phyloP scores from a whole-genome alignment of 1,140 invertebrate species.

The Planococcus citri region DNA sequence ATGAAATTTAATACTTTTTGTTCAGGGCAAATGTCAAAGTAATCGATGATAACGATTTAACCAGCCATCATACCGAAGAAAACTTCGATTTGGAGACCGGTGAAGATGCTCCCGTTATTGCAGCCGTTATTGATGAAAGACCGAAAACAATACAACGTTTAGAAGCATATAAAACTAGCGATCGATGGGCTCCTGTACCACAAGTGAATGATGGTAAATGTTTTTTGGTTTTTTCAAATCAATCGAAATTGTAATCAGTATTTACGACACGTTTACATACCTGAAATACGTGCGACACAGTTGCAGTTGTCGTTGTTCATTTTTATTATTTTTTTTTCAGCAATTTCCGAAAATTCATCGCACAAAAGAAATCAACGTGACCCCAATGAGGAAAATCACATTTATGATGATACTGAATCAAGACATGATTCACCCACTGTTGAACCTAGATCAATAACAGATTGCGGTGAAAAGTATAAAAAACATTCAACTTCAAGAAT shows the following conservation, averaged over 20 bases:
- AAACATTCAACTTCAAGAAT: too few relatives aligned
- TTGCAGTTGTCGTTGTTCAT: too few relatives aligned
- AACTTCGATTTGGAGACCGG: conserved; percentile 44
- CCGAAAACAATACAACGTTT: conserved; percentile 50
- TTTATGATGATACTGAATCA: too few relatives aligned
- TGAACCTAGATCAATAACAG: too few relatives aligned
- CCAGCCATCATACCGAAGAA: conserved; percentile 41
- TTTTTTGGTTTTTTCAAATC: neutral
- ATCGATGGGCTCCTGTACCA: conserved; percentile 58
- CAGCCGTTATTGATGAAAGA: conserved; percentile 78
- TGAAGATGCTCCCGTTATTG: conserved; percentile 80
- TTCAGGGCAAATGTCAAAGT: neutral
- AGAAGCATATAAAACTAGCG: conserved; percentile 46
- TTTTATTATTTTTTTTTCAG: too few relatives aligned
- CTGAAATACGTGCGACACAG: too few relatives aligned
- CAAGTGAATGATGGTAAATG: conserved; percentile 25
- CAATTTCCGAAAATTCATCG: neutral
- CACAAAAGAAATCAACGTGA: neutral
- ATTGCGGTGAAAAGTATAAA: too few relatives aligned
- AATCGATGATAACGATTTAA: conserved; percentile 75
- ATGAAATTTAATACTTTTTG: neutral
- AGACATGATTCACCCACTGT: too few relatives aligned
- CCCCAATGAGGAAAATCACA: neutral
- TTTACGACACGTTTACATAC: too few relatives aligned
- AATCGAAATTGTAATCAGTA: neutral